Evolutionary conservation across 2,113 vertebrate species (phyloP), one percentile per base, ranked within the genome.

Genomic region (Bostrychus sinensis): DNA sequence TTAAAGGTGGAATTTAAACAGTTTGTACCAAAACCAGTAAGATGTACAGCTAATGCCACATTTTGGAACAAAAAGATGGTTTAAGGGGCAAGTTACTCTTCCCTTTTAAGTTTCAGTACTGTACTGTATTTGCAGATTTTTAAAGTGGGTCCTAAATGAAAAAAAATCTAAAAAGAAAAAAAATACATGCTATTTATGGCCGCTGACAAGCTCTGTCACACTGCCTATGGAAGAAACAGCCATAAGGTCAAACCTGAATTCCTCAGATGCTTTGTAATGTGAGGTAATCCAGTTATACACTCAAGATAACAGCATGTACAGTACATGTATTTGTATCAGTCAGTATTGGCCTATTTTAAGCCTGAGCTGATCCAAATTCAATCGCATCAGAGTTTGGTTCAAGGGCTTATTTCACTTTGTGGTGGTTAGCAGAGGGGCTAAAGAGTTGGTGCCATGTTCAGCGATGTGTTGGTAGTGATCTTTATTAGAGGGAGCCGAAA

Each of bases 401-500:
- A 80, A 72, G 62, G 56, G n/a, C 16, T 19, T 14, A 2, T 53
- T 39, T 77, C 58, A 56, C 57, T 16, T 3, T 41, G 55, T 22
- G 73, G 68, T 79, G 81, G 67, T 77, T 68, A 39, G 72, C 11
- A 50, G 59, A 53, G 68, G 66, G 62, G 62, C 48, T 70, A 80
- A 70, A 45, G 81, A 61, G 73, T 62, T 54, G 62, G 61, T 80
- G 68, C 53, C 75, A 66, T 41, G 50, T 70, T 64, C 32, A 25
- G 58, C 62, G 66, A 81, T 69, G 69, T 79, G 81, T 90, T 89
- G 75, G 69, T 56, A 69, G 66, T 74, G 73, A 88, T 91, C 81
- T 81, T 85, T 83, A 86, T 89, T 88, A 86, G 72, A 73, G 62
- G 70, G 72, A 30, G 69, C 16, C 43, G 81, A 78, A 78, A 89